These are phyloP conservation scores for Incurvaria masculella DNA, from an alignment of 2,888 invertebrate species.

Conservation along the genomic window DNA sequence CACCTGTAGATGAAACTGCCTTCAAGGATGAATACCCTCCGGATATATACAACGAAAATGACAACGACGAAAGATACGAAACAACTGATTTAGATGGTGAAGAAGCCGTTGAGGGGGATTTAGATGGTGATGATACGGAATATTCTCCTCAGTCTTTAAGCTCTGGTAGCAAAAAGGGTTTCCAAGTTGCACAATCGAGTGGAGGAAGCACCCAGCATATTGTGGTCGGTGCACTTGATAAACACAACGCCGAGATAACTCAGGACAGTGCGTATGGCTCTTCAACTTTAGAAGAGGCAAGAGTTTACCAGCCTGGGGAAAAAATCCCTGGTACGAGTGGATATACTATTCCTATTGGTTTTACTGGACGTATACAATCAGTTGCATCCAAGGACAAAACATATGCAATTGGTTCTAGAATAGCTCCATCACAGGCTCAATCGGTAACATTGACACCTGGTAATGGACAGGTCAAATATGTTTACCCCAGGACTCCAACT, in stretches of 20 bases:
- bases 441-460: conserved; percentile 56
- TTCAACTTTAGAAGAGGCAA: conserved; percentile 48
- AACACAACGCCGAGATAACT: conserved; percentile 59
- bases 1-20: neutral
- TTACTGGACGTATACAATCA: conserved; percentile 65
- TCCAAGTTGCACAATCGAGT: conserved; percentile 46
- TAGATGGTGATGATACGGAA: conserved; percentile 30
- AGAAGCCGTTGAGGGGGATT: conserved; percentile 61
- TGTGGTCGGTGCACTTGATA: conserved; percentile 54
- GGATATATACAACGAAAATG: neutral
- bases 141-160: conserved; percentile 35
- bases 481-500: conserved; percentile 22
- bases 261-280: conserved; percentile 48
- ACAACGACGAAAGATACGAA: conserved; percentile 30
- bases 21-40: neutral
- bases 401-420: conserved; percentile 53
- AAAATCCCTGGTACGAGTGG: conserved; percentile 64
- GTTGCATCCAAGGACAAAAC: conserved; percentile 59
- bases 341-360: conserved; percentile 65
- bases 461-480: conserved; percentile 41
- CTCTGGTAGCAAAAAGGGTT: conserved; percentile 29
- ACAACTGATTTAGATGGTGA: conserved; percentile 50
- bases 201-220: conserved; percentile 63
- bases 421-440: conserved; percentile 65
- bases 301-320: conserved; percentile 63